A percentile compares a stretch with the other conserved stretches of the same genome.
phyloP scores from a whole-genome alignment of 2,113 vertebrate genomes.

The Tyrannus savana region DNA sequence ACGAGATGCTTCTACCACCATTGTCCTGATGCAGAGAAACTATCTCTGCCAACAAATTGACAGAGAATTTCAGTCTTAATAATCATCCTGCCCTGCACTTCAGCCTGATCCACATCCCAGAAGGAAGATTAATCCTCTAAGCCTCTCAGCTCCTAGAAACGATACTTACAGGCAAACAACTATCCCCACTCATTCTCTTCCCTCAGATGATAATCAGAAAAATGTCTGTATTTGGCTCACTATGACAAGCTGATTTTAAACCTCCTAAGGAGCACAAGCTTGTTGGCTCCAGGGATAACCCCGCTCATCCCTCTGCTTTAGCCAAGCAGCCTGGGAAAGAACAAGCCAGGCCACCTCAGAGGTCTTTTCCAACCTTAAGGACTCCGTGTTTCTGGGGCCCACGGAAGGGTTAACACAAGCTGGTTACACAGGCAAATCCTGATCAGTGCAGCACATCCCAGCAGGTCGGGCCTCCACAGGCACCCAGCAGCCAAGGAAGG shows the following conservation, averaged over 20 bases:
- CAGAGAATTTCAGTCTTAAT: slow-evolving; percentile 69
- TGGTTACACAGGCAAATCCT: background rate
- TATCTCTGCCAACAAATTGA: slow-evolving; percentile 60
- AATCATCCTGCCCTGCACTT: slow-evolving; percentile 65
- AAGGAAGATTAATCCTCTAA: slow-evolving; percentile 72
- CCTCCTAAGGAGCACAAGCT: background rate
- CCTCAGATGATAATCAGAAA: slow-evolving; percentile 56
- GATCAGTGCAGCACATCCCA: background rate
- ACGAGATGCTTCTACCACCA: background rate
- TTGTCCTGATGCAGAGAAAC: slow-evolving; percentile 35
- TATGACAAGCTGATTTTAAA: slow-evolving; percentile 50
- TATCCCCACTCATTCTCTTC: slow-evolving; percentile 50
- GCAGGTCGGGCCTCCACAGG: background rate
- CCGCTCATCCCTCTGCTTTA: background rate
- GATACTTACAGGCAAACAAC: slow-evolving; percentile 63
- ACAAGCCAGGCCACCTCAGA: background rate
- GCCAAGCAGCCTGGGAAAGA: background rate
- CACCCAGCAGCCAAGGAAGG: background rate
- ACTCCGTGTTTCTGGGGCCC: too few relatives aligned
- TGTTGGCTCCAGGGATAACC: background rate
- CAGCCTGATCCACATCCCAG: slow-evolving; percentile 64
- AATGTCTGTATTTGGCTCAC: slow-evolving; percentile 59
- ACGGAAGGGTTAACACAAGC: rapidly evolving
- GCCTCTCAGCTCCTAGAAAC: slow-evolving; percentile 60
- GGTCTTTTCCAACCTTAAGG: background rate